Evolutionary conservation across 2,888 invertebrate genomes (phyloP).

Genomic region (Troides aeacus): DNA sequence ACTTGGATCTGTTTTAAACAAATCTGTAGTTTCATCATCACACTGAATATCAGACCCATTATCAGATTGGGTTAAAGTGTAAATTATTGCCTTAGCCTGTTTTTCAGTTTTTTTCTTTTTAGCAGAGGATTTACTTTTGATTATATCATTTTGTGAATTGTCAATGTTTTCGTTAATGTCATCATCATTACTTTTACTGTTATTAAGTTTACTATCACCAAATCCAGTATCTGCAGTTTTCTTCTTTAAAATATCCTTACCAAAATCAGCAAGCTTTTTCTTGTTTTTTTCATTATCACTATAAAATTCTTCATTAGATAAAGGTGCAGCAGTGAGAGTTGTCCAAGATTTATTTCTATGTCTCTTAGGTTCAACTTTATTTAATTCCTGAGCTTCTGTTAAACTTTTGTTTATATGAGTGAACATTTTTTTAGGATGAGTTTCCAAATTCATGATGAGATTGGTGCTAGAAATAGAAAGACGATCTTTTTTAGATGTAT

Average conservation of each 20-base stretch:
- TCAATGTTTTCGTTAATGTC: slow-evolving; percentile 7
- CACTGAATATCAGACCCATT: slow-evolving; percentile 20
- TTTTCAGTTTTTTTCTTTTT: slow-evolving; percentile 34
- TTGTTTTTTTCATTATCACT: slow-evolving; percentile 56
- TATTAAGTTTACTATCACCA: slow-evolving; percentile 31
- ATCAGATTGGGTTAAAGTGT: slow-evolving; percentile 1
- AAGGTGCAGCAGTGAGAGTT: slow-evolving; percentile 37
- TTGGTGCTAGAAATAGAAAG: slow-evolving; percentile 44
- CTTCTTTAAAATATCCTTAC: slow-evolving; percentile 23
- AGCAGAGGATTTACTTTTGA: not conserved
- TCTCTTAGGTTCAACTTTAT: slow-evolving; percentile 45
- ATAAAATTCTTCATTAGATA: slow-evolving; percentile 43
- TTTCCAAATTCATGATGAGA: slow-evolving; percentile 42
- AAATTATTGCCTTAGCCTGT: slow-evolving; percentile 28
- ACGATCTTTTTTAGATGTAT: slow-evolving; percentile 26
- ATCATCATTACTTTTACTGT: slow-evolving; percentile 23
- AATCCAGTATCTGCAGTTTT: slow-evolving; percentile 30
- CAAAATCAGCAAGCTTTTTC: slow-evolving; percentile 39
- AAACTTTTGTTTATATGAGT: slow-evolving; percentile 52
- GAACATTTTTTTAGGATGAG: slow-evolving; percentile 37
- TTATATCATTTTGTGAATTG: slow-evolving; percentile 8
- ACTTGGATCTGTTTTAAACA: slow-evolving; percentile 49
- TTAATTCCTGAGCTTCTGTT: slow-evolving; percentile 42
- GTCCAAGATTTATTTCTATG: slow-evolving; percentile 64
- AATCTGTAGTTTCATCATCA: slow-evolving; percentile 38